Evolutionary conservation across 2,113 vertebrate species (phyloP).

Genomic region (Oplegnathus fasciatus): DNA sequence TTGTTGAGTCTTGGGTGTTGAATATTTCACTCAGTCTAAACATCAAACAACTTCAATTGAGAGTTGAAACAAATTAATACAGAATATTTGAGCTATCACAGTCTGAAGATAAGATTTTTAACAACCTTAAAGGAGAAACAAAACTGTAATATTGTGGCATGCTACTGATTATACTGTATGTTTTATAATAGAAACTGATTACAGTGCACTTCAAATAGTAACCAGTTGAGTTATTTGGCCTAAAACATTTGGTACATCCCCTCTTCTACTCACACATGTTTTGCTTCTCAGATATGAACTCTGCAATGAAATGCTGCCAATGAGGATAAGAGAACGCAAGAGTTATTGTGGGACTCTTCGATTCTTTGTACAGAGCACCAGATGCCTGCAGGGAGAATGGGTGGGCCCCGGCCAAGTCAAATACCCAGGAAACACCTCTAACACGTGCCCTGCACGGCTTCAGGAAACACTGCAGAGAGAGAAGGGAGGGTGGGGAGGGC

Average conservation of each 20-base stretch:
- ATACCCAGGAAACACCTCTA: conserved; percentile 55
- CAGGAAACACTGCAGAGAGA: conserved; percentile 46
- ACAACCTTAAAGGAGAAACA: background rate
- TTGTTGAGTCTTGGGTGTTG: background rate
- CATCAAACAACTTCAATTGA: background rate
- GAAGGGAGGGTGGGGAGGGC: too few relatives aligned
- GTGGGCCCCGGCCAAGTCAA: conserved; percentile 50
- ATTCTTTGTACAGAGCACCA: conserved; percentile 44
- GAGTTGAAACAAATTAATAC: background rate
- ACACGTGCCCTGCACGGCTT: conserved; percentile 56
- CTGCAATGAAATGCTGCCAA: conserved; percentile 31
- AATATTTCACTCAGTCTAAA: background rate
- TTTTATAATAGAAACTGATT: background rate
- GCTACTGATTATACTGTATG: background rate
- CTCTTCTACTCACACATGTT: background rate
- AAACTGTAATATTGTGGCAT: background rate
- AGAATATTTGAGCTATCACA: background rate
- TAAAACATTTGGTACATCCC: background rate
- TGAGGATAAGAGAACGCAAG: conserved; percentile 12
- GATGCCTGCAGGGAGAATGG: conserved; percentile 45
- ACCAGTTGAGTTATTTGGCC: background rate
- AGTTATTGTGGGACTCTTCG: conserved; percentile 36
- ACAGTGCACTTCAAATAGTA: background rate
- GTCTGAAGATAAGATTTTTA: background rate
- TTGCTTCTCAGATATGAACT: conserved; percentile 30